Conservation (phyloP, 2,888 invertebrate species). For the Polymixis lichenea region DNA sequence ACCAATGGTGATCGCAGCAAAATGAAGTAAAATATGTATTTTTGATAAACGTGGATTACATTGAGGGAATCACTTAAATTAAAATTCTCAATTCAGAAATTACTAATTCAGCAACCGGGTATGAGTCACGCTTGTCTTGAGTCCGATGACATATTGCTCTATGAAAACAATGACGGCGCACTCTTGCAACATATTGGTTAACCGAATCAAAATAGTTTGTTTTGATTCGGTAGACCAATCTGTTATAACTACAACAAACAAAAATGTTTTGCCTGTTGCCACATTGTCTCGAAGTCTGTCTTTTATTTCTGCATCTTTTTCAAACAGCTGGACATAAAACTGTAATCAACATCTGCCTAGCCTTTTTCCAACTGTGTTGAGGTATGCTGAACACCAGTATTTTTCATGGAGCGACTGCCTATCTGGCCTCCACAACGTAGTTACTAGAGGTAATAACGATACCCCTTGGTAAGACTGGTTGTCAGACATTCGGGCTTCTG, state of each 20-base stretch:
- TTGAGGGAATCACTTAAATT: not conserved
- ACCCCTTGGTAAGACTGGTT: no score
- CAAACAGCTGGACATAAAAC: not conserved
- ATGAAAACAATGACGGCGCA: not conserved
- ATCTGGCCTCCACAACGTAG: no score
- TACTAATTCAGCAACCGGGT: not conserved
- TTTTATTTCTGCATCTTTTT: not conserved
- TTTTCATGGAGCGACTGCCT: no score
- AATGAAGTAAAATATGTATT: not conserved
- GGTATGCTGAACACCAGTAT: no score
- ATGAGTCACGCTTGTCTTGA: not conserved
- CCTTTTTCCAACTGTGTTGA: no score
- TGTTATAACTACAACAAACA: not conserved
- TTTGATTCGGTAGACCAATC: not conserved
- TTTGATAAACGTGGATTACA: not conserved
- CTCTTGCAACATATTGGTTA: not conserved
- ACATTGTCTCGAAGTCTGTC: not conserved
- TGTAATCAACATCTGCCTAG: no score
- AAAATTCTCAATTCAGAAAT: not conserved
- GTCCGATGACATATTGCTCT: not conserved
- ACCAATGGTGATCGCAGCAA: not conserved
- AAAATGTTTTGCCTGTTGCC: not conserved
- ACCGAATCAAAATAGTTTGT: not conserved
- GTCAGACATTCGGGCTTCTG: no score
- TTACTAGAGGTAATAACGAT: no score